phyloP scores from a whole-genome alignment of 2,113 vertebrate genomes.

The mouse (Mus musculus) region DNA sequence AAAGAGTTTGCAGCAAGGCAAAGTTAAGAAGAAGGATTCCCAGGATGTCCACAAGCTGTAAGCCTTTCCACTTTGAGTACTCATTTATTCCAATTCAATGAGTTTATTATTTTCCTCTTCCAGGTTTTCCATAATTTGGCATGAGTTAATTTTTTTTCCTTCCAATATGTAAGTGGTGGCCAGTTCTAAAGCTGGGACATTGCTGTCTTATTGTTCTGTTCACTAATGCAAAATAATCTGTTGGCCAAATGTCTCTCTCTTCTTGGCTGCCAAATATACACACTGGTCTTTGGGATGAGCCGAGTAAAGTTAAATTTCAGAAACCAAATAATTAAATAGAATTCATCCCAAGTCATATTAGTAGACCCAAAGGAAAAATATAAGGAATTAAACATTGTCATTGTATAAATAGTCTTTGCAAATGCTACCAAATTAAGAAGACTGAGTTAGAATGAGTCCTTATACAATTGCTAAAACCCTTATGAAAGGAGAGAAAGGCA shows the following conservation, averaged over 20 bases:
- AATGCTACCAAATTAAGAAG: background rate
- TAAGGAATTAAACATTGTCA: background rate
- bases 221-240: constrained; percentile 2
- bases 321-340: background rate
- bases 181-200: background rate
- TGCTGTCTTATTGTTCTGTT: constrained; percentile 7
- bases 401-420: background rate
- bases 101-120: background rate
- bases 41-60: background rate
- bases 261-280: background rate
- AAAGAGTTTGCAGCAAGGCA: background rate
- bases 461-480: background rate
- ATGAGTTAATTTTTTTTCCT: constrained; percentile 21
- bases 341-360: background rate
- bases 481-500: background rate
- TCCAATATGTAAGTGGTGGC: background rate
- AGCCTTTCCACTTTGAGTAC: background rate
- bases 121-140: constrained; percentile 21
- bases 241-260: constrained; percentile 23
- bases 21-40: constrained; percentile 28
- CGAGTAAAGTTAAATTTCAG: constrained; percentile 25
- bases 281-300: background rate
- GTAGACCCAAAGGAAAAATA: background rate
- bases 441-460: background rate
- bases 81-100: background rate